Evolutionary conservation across 1,140 invertebrate species (phyloP).

Genomic region (Tetragnatha versicolor): DNA sequence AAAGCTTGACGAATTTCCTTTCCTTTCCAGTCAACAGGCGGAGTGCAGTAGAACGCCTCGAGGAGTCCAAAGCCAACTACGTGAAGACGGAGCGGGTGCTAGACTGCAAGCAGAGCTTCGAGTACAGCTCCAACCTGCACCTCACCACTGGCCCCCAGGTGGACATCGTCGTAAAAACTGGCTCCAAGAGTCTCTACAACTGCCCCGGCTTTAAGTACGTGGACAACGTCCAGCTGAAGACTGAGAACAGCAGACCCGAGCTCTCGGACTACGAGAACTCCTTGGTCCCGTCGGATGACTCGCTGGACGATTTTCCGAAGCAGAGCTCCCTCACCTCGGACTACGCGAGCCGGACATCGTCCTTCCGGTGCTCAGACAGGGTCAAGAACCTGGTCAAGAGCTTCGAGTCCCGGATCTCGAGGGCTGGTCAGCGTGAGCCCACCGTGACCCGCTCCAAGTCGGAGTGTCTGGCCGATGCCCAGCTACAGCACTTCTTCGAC

Average conservation of each 20-base stretch:
- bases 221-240: constrained; percentile 16
- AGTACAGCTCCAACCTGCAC: constrained; percentile 51
- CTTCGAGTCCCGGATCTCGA: constrained; percentile 26
- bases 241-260: constrained; percentile 15
- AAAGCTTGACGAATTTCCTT: background rate
- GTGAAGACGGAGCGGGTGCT: constrained; percentile 88
- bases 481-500: constrained; percentile 78
- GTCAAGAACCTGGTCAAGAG: constrained; percentile 41
- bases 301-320: constrained; percentile 3
- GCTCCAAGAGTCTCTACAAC: constrained; percentile 23
- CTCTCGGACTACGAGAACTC: constrained; percentile 39
- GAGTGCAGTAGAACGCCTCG: constrained; percentile 89
- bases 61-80: constrained; percentile 90
- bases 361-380: constrained; percentile 61
- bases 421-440: constrained; percentile 59
- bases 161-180: constrained; percentile 8
- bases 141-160: constrained; percentile 36
- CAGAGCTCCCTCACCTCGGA: constrained; percentile 53
- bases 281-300: constrained; percentile 35
- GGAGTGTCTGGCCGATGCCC: constrained; percentile 64
- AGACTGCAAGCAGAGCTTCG: constrained; percentile 79
- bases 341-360: constrained; percentile 54
- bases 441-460: constrained; percentile 74
- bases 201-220: constrained; percentile 41
- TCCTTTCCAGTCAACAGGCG: constrained; percentile 68